Conservation (phyloP, 1,140 invertebrate species). For the Chlorops oryzae region DNA sequence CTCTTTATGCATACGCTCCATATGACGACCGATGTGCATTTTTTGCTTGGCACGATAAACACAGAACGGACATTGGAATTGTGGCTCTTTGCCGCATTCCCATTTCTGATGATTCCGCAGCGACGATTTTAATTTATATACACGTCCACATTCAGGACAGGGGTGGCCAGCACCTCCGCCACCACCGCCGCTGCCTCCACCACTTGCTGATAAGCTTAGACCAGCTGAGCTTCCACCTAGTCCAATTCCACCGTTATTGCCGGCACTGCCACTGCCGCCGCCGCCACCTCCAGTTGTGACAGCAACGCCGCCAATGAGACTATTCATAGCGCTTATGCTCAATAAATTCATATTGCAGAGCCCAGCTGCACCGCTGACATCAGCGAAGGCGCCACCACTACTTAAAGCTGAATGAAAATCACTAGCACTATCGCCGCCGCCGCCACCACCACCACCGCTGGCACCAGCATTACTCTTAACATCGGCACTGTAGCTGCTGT, state of each 20-base stretch:
- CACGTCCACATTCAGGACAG: slow-evolving; percentile 70
- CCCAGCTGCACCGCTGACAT: slow-evolving; percentile 42
- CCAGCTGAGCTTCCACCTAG: too few species aligned
- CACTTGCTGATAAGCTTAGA: too few species aligned
- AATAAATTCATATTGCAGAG: slow-evolving; percentile 42
- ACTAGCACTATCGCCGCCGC: slow-evolving; percentile 27
- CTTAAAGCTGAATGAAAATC: slow-evolving; percentile 36
- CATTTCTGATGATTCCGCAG: slow-evolving; percentile 80
- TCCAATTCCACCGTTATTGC: slow-evolving; percentile 18
- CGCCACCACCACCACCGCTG: slow-evolving; percentile 16
- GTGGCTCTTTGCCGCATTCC: slow-evolving; percentile 79
- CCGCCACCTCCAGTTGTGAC: slow-evolving; percentile 16
- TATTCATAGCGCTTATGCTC: slow-evolving; percentile 45
- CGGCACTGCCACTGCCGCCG: slow-evolving; percentile 16
- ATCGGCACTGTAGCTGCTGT: slow-evolving; percentile 31
- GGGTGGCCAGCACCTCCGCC: slow-evolving; percentile 54
- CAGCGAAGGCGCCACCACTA: slow-evolving; percentile 35
- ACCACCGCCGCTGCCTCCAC: slow-evolving; percentile 20
- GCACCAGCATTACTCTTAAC: slow-evolving; percentile 18
- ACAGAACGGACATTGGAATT: slow-evolving; percentile 76
- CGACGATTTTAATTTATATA: slow-evolving; percentile 79
- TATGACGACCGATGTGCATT: slow-evolving; percentile 79
- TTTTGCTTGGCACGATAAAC: slow-evolving; percentile 77
- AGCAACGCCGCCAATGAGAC: slow-evolving; percentile 38
- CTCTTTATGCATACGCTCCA: slow-evolving; percentile 81